phyloP scores from a whole-genome alignment of 2,797 vertebrate species.

The Coregonus ussuriensis region DNA sequence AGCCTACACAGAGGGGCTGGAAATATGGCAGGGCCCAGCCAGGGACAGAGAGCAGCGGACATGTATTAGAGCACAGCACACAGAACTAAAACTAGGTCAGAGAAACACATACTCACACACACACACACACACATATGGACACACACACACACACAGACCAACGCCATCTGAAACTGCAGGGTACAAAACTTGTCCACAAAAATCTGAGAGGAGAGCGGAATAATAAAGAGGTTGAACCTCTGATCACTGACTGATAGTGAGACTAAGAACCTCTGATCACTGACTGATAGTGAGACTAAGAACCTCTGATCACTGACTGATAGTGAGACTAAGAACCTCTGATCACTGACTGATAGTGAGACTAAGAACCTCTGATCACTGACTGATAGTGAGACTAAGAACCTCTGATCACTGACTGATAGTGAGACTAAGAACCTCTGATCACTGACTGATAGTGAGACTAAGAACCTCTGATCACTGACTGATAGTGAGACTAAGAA shows the following conservation, averaged over 20 bases:
- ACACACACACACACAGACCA: too few relatives aligned
- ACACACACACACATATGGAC: too few relatives aligned
- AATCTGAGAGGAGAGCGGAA: conserved; percentile 34
- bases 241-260: too few relatives aligned
- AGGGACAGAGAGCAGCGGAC: too few relatives aligned
- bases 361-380: not conserved
- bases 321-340: not conserved
- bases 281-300: not conserved
- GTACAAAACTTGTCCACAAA: conserved; percentile 57
- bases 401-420: too few relatives aligned
- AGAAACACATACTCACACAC: conserved; percentile 31
- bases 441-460: not conserved
- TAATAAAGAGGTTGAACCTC: conserved; percentile 36
- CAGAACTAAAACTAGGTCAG: conserved; percentile 72
- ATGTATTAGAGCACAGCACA: too few relatives aligned
- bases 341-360: too few relatives aligned
- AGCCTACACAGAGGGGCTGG: too few relatives aligned
- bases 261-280: not conserved
- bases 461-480: not conserved
- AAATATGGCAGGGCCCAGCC: too few relatives aligned
- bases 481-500: not conserved
- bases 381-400: not conserved
- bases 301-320: too few relatives aligned
- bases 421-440: not conserved
- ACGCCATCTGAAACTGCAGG: conserved; percentile 60